Evolutionary conservation across 1,140 invertebrate species (phyloP), one percentile per base, ranked within the genome.

Genomic region (Conus ventricosus): DNA sequence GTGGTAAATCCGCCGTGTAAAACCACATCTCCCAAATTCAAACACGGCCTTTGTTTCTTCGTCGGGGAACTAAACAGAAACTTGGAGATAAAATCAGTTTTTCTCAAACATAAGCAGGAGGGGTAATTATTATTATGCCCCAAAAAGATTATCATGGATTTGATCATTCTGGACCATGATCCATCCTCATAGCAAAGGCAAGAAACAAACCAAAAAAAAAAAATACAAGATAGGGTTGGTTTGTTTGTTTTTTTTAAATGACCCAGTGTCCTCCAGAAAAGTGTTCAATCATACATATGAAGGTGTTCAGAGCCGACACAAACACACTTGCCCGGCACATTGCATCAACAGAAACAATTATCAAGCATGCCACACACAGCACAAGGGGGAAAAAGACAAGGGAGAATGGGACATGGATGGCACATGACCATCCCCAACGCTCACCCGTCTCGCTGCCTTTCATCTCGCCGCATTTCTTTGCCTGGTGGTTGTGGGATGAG

Each of bases 291-390:
- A 87, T 67, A 57, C 54, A n/a, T 78, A 76, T 87, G 85, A 57
- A 57, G 85, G 39, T 78, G 67, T 87, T 87, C 85, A 87, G 85
- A 87, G 85, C 85, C 85, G 85, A 87, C 85, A 87, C 75, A 87
- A 67, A 87, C 51, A 23, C 85, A 87, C 54, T 87, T 78, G 54
- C 82, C 54, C 23, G 57, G 57, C 11, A 84, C 25, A 53, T 60
- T 7, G 67, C 67, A 71, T 71, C 67, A 71, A 71, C 54, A 84
- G 15, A 27, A 54, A 63, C 25, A 84, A 17, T 63, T 8, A 25
- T 81, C 80, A 81, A 23, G 80, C 80, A 81, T 81, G 80, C 80
- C 27, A 81, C 80, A 81, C 39, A 78, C 25, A 78, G 39, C 25
- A 27, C 25, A 8, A 27, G 25, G 7, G 80, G 7, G 23, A 81